Evolutionary conservation across 64 coral and sea anemone species (phyloP).

Genomic region (Orbicella faveolata): DNA sequence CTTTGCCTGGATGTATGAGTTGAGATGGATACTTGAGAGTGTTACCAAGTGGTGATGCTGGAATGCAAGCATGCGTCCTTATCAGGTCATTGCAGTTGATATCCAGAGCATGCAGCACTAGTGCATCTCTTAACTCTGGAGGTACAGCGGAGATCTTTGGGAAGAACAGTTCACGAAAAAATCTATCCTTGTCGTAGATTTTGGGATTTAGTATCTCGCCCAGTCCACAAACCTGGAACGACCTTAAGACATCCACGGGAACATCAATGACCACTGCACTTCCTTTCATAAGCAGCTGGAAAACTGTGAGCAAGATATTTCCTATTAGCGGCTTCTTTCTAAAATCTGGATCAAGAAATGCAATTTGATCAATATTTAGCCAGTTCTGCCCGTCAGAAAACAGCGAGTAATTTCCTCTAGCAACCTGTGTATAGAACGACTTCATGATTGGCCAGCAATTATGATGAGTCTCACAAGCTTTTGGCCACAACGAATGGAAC

Average conservation of each 20-base stretch:
- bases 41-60: constrained; percentile 24
- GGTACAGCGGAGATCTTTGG: constrained; percentile 29
- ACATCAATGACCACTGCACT: constrained; percentile 33
- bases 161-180: constrained; percentile 63
- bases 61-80: constrained; percentile 33
- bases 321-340: constrained; percentile 30
- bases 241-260: neutral
- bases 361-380: constrained; percentile 31
- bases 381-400: constrained; percentile 57
- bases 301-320: constrained; percentile 25
- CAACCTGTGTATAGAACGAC: constrained; percentile 57
- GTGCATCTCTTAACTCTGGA: constrained; percentile 31
- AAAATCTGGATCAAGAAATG: constrained; percentile 41
- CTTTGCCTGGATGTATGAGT: constrained; percentile 47
- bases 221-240: constrained; percentile 27
- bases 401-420: neutral
- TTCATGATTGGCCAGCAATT: constrained; percentile 27
- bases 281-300: neutral
- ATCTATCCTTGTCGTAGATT: constrained; percentile 16
- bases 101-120: constrained; percentile 50
- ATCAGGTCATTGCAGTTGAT: constrained; percentile 19
- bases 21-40: constrained; percentile 4
- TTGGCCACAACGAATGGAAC: constrained; percentile 83
- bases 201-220: neutral
- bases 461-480: neutral